These are phyloP conservation scores for Teleogryllus occipitalis DNA, from an alignment of 1,140 invertebrate species.

Conservation along the genomic window DNA sequence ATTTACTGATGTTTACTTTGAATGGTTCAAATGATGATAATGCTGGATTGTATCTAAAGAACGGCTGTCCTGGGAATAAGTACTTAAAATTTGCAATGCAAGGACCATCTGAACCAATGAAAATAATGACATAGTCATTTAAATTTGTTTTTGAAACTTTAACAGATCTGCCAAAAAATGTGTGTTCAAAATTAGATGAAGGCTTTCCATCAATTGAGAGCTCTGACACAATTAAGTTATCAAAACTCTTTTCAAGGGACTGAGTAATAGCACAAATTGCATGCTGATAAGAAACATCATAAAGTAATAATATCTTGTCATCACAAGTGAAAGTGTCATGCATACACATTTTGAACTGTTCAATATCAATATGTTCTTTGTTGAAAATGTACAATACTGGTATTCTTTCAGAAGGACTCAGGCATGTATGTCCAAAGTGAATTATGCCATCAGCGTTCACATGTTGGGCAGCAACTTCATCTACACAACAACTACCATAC, in stretches of 20 bases:
- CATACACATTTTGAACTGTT: constrained; percentile 28
- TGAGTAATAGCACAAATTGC: constrained; percentile 42
- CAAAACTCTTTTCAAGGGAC: constrained; percentile 1
- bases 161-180: constrained; percentile 34
- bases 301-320: constrained; percentile 54
- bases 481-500: constrained; percentile 76
- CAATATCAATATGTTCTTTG: constrained; percentile 32
- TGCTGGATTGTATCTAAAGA: constrained; percentile 15
- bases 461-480: constrained; percentile 84
- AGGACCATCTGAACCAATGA: constrained; percentile 43
- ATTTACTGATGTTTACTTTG: constrained; percentile 27
- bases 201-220: neutral
- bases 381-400: constrained; percentile 65
- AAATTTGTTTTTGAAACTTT: constrained; percentile 30
- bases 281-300: constrained; percentile 63
- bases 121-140: constrained; percentile 44
- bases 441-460: constrained; percentile 73
- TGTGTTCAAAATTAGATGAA: constrained; percentile 12
- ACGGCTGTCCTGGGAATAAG: constrained; percentile 31
- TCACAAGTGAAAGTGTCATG: constrained; percentile 27
- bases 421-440: constrained; percentile 85
- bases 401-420: constrained; percentile 59
- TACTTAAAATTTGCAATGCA: constrained; percentile 45
- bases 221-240: constrained; percentile 16
- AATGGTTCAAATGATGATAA: neutral